These are phyloP conservation scores for Oxytorus armatus DNA, from an alignment of 2,888 invertebrate genomes.

Conservation along the genomic window DNA sequence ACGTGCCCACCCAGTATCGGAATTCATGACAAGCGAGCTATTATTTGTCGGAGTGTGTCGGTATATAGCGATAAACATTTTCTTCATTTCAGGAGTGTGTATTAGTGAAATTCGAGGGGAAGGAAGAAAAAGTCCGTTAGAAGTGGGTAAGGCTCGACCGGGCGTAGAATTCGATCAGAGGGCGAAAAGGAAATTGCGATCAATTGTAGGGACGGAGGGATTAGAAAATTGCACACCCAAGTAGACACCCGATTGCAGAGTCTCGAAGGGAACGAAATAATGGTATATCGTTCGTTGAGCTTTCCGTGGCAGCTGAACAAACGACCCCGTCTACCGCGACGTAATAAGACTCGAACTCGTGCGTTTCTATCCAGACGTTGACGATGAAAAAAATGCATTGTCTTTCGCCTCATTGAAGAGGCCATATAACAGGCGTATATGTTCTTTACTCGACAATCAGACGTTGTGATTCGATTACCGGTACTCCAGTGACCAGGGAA, in stretches of 20 bases:
- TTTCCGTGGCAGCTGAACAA: neutral
- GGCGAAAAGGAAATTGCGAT: slow-evolving; percentile 19
- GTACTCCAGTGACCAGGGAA: slow-evolving; percentile 5
- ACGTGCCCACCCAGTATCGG: neutral
- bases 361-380: slow-evolving; percentile 4
- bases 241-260: slow-evolving; percentile 36
- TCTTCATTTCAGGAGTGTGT: neutral
- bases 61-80: neutral
- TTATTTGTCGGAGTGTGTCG: neutral
- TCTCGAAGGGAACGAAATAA: slow-evolving; percentile 18
- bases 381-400: slow-evolving; percentile 20
- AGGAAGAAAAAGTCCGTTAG: neutral
- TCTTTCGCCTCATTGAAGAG: slow-evolving; percentile 21
- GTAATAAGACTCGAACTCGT: slow-evolving; percentile 16
- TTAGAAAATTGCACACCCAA: slow-evolving; percentile 19
- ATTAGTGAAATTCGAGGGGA: neutral
- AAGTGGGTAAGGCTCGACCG: neutral
- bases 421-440: slow-evolving; percentile 23
- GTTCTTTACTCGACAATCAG: neutral
- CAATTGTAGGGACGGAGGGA: slow-evolving; percentile 29
- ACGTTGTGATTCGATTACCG: slow-evolving; percentile 52
- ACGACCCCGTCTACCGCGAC: slow-evolving; percentile 7
- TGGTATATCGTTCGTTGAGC: slow-evolving; percentile 14
- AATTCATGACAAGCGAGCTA: slow-evolving; percentile 10
- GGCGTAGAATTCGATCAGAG: neutral